phyloP scores from a whole-genome alignment of 2,113 vertebrate genomes.

The Lipotes vexillifer region DNA sequence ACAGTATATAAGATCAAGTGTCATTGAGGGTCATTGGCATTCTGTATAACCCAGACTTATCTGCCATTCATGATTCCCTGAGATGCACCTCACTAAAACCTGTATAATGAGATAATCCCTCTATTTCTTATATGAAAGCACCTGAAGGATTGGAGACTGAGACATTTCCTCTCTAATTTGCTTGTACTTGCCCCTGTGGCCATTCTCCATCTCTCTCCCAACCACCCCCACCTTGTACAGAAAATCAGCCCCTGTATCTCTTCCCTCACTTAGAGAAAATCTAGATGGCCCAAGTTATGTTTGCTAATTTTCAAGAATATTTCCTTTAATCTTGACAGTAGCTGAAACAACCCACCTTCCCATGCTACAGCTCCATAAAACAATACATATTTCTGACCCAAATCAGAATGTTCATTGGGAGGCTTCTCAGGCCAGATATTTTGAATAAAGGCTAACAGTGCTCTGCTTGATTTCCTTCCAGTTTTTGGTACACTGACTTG shows the following conservation, averaged over 20 bases:
- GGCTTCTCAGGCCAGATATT: neutral
- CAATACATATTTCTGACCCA: neutral
- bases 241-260: neutral
- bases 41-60: neutral
- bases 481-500: neutral
- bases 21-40: neutral
- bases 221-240: no score
- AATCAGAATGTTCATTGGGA: neutral
- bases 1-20: neutral
- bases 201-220: neutral
- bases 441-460: neutral
- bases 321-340: neutral
- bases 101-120: neutral
- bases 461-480: neutral
- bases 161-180: neutral
- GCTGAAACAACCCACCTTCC: neutral
- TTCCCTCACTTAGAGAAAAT: neutral
- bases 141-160: neutral
- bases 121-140: neutral
- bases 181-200: neutral
- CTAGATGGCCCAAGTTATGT: neutral
- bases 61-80: neutral
- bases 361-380: neutral
- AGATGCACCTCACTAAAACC: neutral
- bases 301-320: neutral